A percentile compares a stretch with the other conserved stretches of the same genome.
These are phyloP conservation scores for Neotoxoptera formosana DNA, from an alignment of 1,140 invertebrate species.

Conservation along the genomic window DNA sequence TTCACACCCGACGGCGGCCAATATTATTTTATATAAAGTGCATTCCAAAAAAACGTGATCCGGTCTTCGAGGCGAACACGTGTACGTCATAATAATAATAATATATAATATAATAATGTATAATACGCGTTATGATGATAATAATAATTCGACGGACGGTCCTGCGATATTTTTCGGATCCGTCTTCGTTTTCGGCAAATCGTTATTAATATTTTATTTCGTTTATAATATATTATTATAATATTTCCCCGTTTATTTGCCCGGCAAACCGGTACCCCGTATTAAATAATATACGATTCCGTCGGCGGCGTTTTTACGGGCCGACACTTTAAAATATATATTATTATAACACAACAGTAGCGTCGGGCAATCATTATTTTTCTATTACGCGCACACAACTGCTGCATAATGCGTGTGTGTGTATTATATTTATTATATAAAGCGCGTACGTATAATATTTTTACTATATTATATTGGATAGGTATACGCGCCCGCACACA, in stretches of 20 bases:
- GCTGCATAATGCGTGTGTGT: background rate
- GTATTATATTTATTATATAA: background rate
- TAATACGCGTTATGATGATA: background rate
- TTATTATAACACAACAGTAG: background rate
- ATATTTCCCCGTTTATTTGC: background rate
- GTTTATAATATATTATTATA: background rate
- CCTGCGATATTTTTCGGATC: background rate
- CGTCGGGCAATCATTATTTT: background rate
- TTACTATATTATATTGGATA: background rate
- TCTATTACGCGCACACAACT: background rate
- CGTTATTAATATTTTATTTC: background rate
- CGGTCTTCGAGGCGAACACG: background rate
- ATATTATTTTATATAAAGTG: conserved; percentile 20
- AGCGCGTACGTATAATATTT: background rate
- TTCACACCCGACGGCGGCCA: conserved; percentile 28
- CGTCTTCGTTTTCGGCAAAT: background rate
- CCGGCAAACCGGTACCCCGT: background rate
- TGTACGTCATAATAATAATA: conserved; percentile 24
- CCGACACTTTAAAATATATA: background rate
- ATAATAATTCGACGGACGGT: background rate
- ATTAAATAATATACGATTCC: background rate
- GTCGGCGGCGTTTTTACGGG: background rate
- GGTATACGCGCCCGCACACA: background rate
- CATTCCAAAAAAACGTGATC: conserved; percentile 34
- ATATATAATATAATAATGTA: conserved; percentile 16